Evolutionary conservation across 2,113 vertebrate genomes (phyloP).

Genomic region (Casuarius casuarius): DNA sequence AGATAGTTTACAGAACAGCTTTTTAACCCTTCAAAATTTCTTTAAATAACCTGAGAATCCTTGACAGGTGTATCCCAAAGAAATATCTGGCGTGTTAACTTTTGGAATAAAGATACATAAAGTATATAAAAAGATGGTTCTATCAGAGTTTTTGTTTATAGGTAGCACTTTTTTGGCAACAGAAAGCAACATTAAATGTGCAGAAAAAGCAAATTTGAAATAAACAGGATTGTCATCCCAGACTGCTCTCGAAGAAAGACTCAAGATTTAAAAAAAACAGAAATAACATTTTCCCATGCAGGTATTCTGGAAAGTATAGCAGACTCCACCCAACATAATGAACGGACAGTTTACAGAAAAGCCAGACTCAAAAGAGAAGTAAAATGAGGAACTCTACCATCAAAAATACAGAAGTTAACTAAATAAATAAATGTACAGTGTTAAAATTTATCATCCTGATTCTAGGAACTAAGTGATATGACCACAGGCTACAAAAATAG

Average conservation of each 20-base stretch:
- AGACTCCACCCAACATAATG: neutral
- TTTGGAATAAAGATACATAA: neutral
- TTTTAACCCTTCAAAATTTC: neutral
- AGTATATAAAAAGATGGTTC: neutral
- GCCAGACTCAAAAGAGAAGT: conserved; percentile 13
- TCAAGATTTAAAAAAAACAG: neutral
- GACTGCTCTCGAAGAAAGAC: neutral
- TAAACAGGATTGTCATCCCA: neutral
- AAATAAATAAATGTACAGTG: neutral
- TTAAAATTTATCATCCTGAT: conserved; percentile 47
- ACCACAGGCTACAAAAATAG: conserved; percentile 54
- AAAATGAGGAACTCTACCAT: conserved; percentile 22
- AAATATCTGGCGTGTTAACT: neutral
- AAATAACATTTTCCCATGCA: neutral
- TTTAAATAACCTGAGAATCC: neutral
- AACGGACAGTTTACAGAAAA: neutral
- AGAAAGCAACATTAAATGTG: neutral
- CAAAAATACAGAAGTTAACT: neutral
- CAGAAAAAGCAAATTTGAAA: neutral
- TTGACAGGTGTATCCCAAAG: neutral
- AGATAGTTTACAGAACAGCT: neutral
- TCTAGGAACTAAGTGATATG: conserved; percentile 56
- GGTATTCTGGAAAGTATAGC: neutral
- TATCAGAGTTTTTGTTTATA: neutral
- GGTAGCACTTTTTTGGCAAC: neutral